phyloP scores from a whole-genome alignment of 2,888 invertebrate genomes.

The Amphipyra berbera region DNA sequence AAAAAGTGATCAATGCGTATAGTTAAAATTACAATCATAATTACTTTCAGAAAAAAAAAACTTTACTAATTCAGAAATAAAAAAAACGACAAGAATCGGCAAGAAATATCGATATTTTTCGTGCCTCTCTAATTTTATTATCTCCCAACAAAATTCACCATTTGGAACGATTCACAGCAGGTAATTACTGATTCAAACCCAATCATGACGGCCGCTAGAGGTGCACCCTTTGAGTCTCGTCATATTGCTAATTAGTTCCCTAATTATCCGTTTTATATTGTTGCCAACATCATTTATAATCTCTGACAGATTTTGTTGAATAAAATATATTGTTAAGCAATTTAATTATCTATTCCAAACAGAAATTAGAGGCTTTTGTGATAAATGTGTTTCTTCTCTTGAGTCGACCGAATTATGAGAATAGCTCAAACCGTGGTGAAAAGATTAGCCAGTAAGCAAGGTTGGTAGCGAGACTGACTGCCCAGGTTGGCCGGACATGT shows the following conservation, averaged over 20 bases:
- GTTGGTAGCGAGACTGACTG: too few relatives aligned
- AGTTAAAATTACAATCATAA: too few relatives aligned
- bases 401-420: too few relatives aligned
- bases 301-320: conserved; percentile 11
- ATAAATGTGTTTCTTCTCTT: too few relatives aligned
- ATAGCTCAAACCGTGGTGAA: too few relatives aligned
- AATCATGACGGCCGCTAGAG: conserved; percentile 17
- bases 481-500: too few relatives aligned
- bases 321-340: conserved; percentile 1
- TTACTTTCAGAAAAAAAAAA: too few relatives aligned
- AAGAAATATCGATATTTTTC: conserved; percentile 19
- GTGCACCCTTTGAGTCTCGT: conserved; percentile 31
- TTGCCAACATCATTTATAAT: conserved; percentile 26
- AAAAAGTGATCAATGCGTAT: too few relatives aligned
- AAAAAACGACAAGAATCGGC: too few relatives aligned
- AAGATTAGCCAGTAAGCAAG: too few relatives aligned
- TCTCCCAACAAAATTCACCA: conserved; percentile 6
- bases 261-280: conserved; percentile 41
- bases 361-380: background rate
- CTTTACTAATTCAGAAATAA: too few relatives aligned
- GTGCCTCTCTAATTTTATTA: conserved; percentile 7
- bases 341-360: background rate
- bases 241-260: conserved; percentile 31
- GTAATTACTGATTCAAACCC: conserved; percentile 32
- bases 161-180: conserved; percentile 17